Percentiles rank a stretch among this genome's conserved stretches.
Evolutionary conservation across 2,888 invertebrate genomes (phyloP).

Genomic region (Xestia xanthographa): DNA sequence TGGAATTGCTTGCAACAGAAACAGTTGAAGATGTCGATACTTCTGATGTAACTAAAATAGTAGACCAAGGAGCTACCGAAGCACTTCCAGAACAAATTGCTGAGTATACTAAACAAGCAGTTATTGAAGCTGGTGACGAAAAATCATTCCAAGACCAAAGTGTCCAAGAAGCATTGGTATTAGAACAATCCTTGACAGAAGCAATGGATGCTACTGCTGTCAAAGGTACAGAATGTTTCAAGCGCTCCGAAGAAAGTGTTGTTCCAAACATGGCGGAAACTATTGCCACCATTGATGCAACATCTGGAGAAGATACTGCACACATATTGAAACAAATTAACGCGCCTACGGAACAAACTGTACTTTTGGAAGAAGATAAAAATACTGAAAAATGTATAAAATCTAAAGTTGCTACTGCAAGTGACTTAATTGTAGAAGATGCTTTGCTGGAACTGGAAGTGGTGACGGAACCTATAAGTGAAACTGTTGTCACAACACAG

Average conservation of each 20-base stretch:
- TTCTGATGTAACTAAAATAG: not conserved
- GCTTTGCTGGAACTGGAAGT: not conserved
- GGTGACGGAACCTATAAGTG: not conserved
- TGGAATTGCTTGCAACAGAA: not conserved
- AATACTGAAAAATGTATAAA: not conserved
- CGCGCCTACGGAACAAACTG: not conserved
- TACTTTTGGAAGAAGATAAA: not conserved
- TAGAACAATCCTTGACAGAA: slow-evolving; percentile 4
- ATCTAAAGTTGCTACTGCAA: not conserved
- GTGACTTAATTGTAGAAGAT: not conserved
- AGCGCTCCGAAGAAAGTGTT: not conserved
- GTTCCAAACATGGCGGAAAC: not conserved
- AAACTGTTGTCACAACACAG: not conserved
- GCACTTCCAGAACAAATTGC: not conserved
- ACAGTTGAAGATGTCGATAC: not conserved
- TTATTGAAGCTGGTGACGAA: not conserved
- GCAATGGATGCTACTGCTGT: not conserved
- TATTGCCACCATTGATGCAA: not conserved
- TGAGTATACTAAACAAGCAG: not conserved
- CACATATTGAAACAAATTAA: not conserved
- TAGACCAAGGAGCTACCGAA: not conserved
- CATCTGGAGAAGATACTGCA: not conserved
- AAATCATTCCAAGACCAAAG: not conserved
- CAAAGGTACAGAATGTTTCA: not conserved
- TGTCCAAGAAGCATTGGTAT: not conserved